Evolutionary conservation across 2,888 invertebrate genomes (phyloP).

Genomic region (Oscheius onirici): DNA sequence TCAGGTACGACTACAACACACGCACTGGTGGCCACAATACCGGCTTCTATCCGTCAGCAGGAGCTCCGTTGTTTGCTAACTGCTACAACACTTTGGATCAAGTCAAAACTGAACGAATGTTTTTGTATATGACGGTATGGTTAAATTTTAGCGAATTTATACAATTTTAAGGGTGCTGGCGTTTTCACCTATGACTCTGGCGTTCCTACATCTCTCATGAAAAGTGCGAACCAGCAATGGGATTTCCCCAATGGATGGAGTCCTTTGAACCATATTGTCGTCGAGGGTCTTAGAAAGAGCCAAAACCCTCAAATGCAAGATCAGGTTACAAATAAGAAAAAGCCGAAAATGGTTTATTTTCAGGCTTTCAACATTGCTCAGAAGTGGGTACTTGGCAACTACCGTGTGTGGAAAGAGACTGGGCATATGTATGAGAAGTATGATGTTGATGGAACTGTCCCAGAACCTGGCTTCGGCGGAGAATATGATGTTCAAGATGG

Average conservation of each 20-base stretch:
- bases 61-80: slow-evolving; percentile 81
- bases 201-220: slow-evolving; percentile 56
- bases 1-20: slow-evolving; percentile 60
- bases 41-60: slow-evolving; percentile 72
- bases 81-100: slow-evolving; percentile 61
- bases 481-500: slow-evolving; percentile 67
- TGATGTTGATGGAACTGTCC: slow-evolving; percentile 61
- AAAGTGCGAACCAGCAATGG: slow-evolving; percentile 78
- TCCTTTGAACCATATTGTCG: slow-evolving; percentile 78
- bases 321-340: slow-evolving; percentile 35
- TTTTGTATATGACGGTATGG: slow-evolving; percentile 52
- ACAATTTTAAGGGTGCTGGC: slow-evolving; percentile 44
- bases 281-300: slow-evolving; percentile 79
- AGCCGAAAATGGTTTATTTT: slow-evolving; percentile 16
- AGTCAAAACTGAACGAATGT: slow-evolving; percentile 52
- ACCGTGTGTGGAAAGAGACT: slow-evolving; percentile 55
- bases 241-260: slow-evolving; percentile 68
- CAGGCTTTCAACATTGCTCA: slow-evolving; percentile 58
- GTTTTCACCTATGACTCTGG: slow-evolving; percentile 60
- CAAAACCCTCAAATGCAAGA: slow-evolving; percentile 61
- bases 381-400: slow-evolving; percentile 64
- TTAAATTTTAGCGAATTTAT: neutral
- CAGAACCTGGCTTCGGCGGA: slow-evolving; percentile 63
- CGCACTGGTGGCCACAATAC: slow-evolving; percentile 53
- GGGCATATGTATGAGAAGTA: slow-evolving; percentile 67